phyloP scores from a whole-genome alignment of 2,888 invertebrate genomes.

The Tineola bisselliella region DNA sequence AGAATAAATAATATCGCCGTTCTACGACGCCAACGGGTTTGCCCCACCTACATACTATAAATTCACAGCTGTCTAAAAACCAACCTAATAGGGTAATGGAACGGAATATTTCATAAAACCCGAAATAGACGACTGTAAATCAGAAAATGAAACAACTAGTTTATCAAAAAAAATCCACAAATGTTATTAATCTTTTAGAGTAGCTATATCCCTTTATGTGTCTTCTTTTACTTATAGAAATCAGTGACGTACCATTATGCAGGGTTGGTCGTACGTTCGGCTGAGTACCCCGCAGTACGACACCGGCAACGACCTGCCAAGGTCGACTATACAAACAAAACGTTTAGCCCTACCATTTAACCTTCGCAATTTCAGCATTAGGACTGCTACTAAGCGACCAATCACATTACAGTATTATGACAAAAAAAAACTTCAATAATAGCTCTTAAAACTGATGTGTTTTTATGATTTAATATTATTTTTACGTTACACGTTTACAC shows the following conservation, averaged over 20 bases:
- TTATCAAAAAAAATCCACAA: neutral
- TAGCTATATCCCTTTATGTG: neutral
- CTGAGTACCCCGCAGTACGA: constrained; percentile 1
- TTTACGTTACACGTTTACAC: neutral
- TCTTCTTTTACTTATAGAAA: neutral
- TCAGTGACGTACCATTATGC: neutral
- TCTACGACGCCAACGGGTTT: neutral
- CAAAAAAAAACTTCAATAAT: neutral
- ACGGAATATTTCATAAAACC: neutral
- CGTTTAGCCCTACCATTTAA: neutral
- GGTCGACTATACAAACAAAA: constrained; percentile 26
- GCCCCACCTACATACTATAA: neutral
- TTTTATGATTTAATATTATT: too few species aligned
- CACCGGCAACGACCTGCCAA: constrained; percentile 40
- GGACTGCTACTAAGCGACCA: neutral
- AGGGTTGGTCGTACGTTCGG: neutral
- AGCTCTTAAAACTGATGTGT: neutral
- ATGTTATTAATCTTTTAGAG: neutral
- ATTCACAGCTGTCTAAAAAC: neutral
- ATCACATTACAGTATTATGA: neutral
- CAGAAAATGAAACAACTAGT: neutral
- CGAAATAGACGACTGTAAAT: neutral
- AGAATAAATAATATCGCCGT: neutral
- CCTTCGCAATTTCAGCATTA: neutral
- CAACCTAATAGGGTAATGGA: neutral